Conservation (phyloP, 2,888 invertebrate species). For the Drosophila maculinotata region DNA sequence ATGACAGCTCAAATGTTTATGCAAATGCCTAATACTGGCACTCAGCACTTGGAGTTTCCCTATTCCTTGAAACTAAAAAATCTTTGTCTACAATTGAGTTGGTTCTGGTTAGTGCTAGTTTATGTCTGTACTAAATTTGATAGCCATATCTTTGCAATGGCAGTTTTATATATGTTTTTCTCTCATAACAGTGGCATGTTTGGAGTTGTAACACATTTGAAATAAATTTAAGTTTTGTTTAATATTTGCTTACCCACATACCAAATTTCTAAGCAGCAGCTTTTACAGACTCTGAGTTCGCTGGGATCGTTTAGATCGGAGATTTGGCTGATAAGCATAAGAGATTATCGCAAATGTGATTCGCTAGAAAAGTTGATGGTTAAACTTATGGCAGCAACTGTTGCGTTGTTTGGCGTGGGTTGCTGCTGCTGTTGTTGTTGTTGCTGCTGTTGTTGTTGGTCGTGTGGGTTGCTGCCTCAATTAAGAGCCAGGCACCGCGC, state of each 20-base stretch:
- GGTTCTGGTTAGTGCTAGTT: too few relatives aligned
- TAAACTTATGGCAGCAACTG: constrained; percentile 60
- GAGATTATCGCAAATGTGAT: constrained; percentile 18
- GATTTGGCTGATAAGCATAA: background rate
- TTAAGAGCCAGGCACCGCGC: constrained; percentile 70
- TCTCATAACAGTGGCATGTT: too few relatives aligned
- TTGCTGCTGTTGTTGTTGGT: constrained; percentile 21
- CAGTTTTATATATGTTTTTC: too few relatives aligned
- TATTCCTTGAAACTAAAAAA: background rate
- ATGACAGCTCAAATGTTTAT: constrained; percentile 55
- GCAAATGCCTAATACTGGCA: background rate
- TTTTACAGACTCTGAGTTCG: background rate
- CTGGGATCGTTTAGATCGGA: background rate
- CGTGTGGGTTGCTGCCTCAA: constrained; percentile 75
- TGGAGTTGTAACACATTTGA: too few relatives aligned
- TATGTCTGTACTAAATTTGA: background rate
- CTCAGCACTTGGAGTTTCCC: constrained; percentile 8
- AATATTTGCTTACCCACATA: background rate
- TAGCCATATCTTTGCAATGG: background rate
- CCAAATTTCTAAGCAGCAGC: background rate
- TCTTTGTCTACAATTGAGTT: background rate
- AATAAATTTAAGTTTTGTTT: too few relatives aligned
- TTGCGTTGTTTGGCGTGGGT: constrained; percentile 64
- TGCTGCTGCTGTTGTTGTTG: constrained; percentile 24
- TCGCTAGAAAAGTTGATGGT: constrained; percentile 37